Evolutionary conservation across 2,113 vertebrate genomes (phyloP).

Genomic region (Proterorhinus semilunaris): DNA sequence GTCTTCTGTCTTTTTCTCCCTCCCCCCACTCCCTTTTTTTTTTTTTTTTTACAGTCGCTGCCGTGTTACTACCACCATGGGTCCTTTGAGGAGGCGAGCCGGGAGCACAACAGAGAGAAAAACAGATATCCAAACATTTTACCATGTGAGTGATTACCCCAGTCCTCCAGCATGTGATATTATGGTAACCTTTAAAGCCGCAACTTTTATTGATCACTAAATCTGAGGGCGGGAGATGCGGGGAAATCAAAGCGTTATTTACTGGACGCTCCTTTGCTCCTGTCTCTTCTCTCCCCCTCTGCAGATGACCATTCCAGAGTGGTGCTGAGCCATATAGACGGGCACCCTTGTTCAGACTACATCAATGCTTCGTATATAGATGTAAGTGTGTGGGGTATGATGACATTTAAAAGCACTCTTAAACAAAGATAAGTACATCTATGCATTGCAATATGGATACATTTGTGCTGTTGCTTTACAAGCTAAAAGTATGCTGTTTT

Average conservation of each 20-base stretch:
- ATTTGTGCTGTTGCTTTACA: too few species aligned
- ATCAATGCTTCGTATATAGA: constrained; percentile 94
- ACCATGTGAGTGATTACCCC: constrained; percentile 83
- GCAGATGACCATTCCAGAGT: constrained; percentile 92
- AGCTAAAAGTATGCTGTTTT: too few species aligned
- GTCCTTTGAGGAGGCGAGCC: constrained; percentile 88
- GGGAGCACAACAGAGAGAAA: constrained; percentile 91
- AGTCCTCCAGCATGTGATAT: constrained; percentile 37
- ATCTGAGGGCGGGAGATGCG: constrained; percentile 27
- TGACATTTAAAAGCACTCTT: too few species aligned
- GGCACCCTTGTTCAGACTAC: constrained; percentile 84
- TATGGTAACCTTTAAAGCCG: constrained; percentile 29
- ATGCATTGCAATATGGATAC: too few species aligned
- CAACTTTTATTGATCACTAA: constrained; percentile 39
- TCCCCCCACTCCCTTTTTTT: too few species aligned
- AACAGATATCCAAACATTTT: constrained; percentile 98
- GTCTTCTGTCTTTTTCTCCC: constrained; percentile 36
- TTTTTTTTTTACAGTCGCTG: constrained; percentile 77
- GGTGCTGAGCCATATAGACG: constrained; percentile 80
- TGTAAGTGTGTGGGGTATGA: constrained; percentile 73
- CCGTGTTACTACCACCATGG: constrained; percentile 85
- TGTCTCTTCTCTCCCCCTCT: constrained; percentile 9
- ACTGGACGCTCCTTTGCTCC: constrained; percentile 8
- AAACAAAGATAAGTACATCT: too few species aligned
- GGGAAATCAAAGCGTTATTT: constrained; percentile 38